Evolutionary conservation across 2,113 vertebrate genomes (phyloP), one percentile per base, ranked within the genome.

Genomic region (Oxyruncus cristatus): DNA sequence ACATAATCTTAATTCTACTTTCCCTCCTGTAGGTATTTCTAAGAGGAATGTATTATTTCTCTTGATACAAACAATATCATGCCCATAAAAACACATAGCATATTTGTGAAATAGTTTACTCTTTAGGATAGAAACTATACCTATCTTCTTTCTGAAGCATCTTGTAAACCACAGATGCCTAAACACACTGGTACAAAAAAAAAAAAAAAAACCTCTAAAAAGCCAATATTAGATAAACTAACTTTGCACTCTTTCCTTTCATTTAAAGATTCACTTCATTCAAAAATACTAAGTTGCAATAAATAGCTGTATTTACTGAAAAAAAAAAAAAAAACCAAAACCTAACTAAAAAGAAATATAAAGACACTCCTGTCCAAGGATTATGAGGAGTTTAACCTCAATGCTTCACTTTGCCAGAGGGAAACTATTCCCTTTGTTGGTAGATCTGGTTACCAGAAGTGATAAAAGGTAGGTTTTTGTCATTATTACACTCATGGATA

Each of bases 341-440:
- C 9, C 33, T n/a, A 68, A 19, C 8, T 15, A 39, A 77, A 90
- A 77, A 68, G 44, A n/a, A 88, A 50, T 28, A 84, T 26, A 95
- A 47, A 93, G 32, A 76, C 28, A 70, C 33, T 33, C 44, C 61
- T 63, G 47, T 72, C 66, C 58, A 90, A 88, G 88, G 73, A 96
- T 94, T 95, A 90, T 63, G 75, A 96, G 65, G 50, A 77, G 58
- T 87, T 96, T 87, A 94, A 92, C 81, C 89, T 87, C 65, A 83
- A 79, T 32, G 58, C 37, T 91, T 82, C 93, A 89, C n/a, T 95
- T 86, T 85, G 72, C 94, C 90, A 78, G 77, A 85, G 85, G 87
- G 70, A 91, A 95, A 44, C n/a, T 71, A 76, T 71, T 74, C 42
- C 53, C 78, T 96, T 96, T 96, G 89, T 97, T 96, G 84, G 74